Evolutionary conservation across 2,888 invertebrate species (phyloP).

Genomic region (Encarsia formosa): DNA sequence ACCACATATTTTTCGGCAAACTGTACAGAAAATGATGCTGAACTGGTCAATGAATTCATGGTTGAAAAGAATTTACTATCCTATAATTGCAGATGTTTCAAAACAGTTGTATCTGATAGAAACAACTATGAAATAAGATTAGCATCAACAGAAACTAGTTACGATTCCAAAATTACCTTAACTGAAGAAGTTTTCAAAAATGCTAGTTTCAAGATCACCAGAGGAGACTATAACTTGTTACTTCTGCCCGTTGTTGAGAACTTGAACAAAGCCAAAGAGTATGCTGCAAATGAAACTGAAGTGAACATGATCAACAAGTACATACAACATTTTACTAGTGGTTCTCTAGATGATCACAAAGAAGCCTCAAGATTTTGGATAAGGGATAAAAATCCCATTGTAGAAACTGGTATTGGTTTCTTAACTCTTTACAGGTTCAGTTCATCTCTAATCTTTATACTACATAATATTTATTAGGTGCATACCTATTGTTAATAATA

Average conservation of each 20-base stretch:
- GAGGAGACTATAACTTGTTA: constrained; percentile 77
- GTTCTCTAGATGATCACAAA: constrained; percentile 82
- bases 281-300: constrained; percentile 74
- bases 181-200: constrained; percentile 64
- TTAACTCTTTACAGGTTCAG: too few species aligned
- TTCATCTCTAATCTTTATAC: too few species aligned
- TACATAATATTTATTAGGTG: too few species aligned
- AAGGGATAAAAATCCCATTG: constrained; percentile 85
- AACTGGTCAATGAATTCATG: constrained; percentile 73
- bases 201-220: constrained; percentile 65
- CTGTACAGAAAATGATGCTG: constrained; percentile 75
- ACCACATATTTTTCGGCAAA: constrained; percentile 93
- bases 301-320: constrained; percentile 81
- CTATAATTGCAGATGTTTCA: constrained; percentile 86
- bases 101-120: constrained; percentile 59
- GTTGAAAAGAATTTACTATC: constrained; percentile 75
- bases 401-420: constrained; percentile 91
- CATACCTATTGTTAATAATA: too few species aligned
- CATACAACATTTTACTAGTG: constrained; percentile 75
- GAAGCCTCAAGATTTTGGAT: constrained; percentile 93
- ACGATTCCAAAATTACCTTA: constrained; percentile 59
- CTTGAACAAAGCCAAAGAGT: constrained; percentile 66
- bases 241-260: constrained; percentile 67
- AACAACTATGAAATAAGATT: constrained; percentile 65
- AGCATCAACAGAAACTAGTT: constrained; percentile 63